These are phyloP conservation scores for Avahi laniger DNA, from an alignment of 2,797 vertebrate species.

Conservation along the genomic window DNA sequence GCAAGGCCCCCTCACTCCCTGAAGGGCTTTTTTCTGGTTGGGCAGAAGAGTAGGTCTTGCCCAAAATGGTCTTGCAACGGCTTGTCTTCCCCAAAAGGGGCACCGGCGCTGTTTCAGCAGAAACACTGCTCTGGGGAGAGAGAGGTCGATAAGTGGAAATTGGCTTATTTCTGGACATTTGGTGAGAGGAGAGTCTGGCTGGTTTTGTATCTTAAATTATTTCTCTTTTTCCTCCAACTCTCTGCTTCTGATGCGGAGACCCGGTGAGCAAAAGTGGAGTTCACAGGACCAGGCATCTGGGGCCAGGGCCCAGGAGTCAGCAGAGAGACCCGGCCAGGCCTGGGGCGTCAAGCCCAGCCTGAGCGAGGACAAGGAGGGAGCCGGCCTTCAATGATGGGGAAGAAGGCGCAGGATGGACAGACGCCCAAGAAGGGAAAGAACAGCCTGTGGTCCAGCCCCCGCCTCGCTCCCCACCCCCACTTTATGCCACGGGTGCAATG, in stretches of 20 bases:
- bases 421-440: not conserved
- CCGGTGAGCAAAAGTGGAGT: not conserved
- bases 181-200: not conserved
- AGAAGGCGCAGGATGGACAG: not conserved
- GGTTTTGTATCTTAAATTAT: not conserved
- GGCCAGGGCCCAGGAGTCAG: not conserved
- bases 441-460: accelerated
- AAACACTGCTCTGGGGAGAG: not conserved
- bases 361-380: not conserved
- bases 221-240: not conserved
- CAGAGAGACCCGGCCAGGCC: not conserved
- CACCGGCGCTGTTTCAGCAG: not conserved
- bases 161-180: not conserved
- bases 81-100: not conserved
- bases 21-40: not conserved
- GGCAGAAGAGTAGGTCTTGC: not conserved
- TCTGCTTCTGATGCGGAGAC: not conserved
- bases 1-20: not conserved
- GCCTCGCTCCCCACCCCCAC: not conserved
- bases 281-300: not conserved
- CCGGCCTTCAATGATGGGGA: not conserved
- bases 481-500: accelerated
- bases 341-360: not conserved
- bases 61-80: not conserved
- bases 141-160: not conserved